Evolutionary conservation across 2,797 vertebrate species (phyloP).

Genomic region (Urophycis tenuis): DNA sequence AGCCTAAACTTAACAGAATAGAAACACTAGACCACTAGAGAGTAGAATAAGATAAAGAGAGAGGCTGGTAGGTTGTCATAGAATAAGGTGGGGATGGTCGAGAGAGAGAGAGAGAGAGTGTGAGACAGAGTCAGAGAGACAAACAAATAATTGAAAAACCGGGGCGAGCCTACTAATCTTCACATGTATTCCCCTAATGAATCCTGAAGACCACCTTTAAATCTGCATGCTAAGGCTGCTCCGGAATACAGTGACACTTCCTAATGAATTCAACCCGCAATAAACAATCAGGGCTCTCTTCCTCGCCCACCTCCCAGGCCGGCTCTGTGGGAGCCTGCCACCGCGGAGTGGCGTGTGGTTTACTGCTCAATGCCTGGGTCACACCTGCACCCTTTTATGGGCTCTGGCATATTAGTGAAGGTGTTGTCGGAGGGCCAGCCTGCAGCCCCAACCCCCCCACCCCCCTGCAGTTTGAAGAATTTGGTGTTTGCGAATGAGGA

Average conservation of each 20-base stretch:
- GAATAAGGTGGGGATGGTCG: conserved; percentile 29
- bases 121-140: conserved; percentile 32
- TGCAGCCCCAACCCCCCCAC: too few relatives aligned
- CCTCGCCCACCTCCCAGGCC: conserved; percentile 27
- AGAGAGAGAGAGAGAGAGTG: conserved; percentile 11
- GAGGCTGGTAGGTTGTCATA: neutral
- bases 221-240: conserved; percentile 63
- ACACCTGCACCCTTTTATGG: conserved; percentile 67
- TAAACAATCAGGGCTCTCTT: conserved; percentile 58
- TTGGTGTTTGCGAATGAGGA: conserved; percentile 3
- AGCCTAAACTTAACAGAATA: neutral
- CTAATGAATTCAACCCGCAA: conserved; percentile 71
- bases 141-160: too few relatives aligned
- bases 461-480: conserved; percentile 30
- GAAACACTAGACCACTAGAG: neutral
- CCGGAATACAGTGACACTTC: conserved; percentile 72
- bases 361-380: conserved; percentile 63
- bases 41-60: conserved; percentile 17
- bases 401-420: conserved; percentile 56
- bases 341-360: conserved; percentile 65
- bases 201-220: conserved; percentile 74
- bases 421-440: conserved; percentile 19
- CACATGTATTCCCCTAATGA: conserved; percentile 74
- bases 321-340: conserved; percentile 50
- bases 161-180: conserved; percentile 69